Base-by-base conservation (phyloP, 2,797 vertebrate species). In the Apogon hyalosoma region DNA sequence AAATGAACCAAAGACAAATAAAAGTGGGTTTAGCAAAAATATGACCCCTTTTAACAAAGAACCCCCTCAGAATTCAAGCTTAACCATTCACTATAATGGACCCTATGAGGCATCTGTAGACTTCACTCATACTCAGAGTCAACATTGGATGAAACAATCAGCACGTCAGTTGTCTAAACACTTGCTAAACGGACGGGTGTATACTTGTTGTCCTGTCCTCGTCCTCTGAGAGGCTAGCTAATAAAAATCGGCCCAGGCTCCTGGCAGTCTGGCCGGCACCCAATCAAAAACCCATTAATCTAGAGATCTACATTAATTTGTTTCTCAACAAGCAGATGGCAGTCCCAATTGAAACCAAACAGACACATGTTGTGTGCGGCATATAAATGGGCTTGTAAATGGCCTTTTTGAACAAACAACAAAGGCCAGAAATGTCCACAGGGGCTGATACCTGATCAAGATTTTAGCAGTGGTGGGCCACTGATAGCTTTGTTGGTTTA, bases 251-350 rank as follows among this genome's bases (percentile, higher is more conserved):
- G 55, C 69, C 46, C 15, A 0, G 75, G 75, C 81, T 84, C 79
- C 85, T 49, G 71, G 79, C 73, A 74, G 83, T 80, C 80, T 82
- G 76, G 81, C 76, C 61, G 31, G 77, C 67, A 65, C 73, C 77
- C 79, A 89, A 89, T 91, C 87, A 90, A 85, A 89, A 90, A 73
- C 21, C 75, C 81, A 90, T 92, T 92, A 90, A 87, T 88, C 83
- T 52, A 63, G 82, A 59, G 21, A 84, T 88, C 88, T 66, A 62
- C 84, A 73, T 80, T 79, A 67, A 88, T 90, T 88, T 88, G 81
- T 84, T 81, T 86, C 80, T 81, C 71, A 59, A 78, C 65, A 85
- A 83, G 74, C 87, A 90, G 88, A 89, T 84, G 84, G 86, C 75
- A 63, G 79, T 49, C 51, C 46, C 7, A 51, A 83, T 58, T 80